These are phyloP conservation scores for Copidosoma aretas DNA, from an alignment of 2,888 invertebrate species.

Conservation along the genomic window DNA sequence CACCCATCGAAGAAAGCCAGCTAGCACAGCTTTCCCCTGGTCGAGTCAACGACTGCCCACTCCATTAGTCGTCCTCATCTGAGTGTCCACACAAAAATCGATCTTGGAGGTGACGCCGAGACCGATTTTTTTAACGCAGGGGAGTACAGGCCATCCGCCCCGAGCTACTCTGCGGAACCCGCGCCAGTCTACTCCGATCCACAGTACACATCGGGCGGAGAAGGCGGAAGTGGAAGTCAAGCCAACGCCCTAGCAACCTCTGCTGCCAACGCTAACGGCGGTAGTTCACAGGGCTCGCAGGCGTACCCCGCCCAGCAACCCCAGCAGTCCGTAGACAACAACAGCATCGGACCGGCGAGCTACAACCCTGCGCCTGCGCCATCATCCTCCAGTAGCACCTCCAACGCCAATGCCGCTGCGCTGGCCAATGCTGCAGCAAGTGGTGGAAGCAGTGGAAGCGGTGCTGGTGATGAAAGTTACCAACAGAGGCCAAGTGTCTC, in stretches of 20 bases:
- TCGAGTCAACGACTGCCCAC: too few species aligned
- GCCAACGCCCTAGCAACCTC: slow-evolving; percentile 35
- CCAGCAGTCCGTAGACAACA: slow-evolving; percentile 7
- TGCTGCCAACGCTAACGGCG: background rate
- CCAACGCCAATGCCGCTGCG: slow-evolving; percentile 30
- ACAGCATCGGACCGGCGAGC: slow-evolving; percentile 23
- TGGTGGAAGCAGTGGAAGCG: background rate
- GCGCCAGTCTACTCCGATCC: too few species aligned
- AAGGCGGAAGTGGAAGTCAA: background rate
- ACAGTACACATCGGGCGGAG: background rate
- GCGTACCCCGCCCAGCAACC: background rate
- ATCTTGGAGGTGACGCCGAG: slow-evolving; percentile 10
- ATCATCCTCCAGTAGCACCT: background rate
- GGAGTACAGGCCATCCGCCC: slow-evolving; percentile 2
- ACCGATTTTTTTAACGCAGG: slow-evolving; percentile 5
- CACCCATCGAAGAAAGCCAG: too few species aligned
- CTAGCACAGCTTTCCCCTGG: too few species aligned
- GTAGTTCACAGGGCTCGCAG: background rate
- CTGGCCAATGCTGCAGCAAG: background rate
- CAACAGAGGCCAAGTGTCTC: slow-evolving; percentile 4
- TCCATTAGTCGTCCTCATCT: too few species aligned
- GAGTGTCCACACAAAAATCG: background rate
- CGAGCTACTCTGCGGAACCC: background rate
- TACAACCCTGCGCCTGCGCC: background rate
- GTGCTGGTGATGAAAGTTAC: background rate